These are phyloP conservation scores for Pollimyrus isidori DNA, from an alignment of 2,113 vertebrate species.

Conservation along the genomic window DNA sequence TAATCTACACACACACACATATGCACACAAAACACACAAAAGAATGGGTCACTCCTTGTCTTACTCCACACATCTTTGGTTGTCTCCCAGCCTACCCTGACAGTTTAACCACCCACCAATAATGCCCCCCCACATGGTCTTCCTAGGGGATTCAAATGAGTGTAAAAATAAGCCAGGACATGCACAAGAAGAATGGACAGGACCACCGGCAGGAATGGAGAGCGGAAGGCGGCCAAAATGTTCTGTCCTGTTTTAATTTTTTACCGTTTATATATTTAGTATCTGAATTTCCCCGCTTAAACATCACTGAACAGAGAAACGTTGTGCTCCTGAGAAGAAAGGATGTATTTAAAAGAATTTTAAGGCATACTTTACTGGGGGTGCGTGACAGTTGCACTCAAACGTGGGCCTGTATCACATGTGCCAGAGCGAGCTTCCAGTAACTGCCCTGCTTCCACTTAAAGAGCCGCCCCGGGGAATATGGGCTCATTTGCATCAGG, in stretches of 20 bases:
- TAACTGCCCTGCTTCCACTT: conserved; percentile 44
- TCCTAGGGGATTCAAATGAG: conserved; percentile 18
- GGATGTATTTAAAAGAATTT: background rate
- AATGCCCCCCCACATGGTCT: conserved; percentile 20
- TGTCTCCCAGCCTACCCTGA: background rate
- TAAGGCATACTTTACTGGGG: background rate
- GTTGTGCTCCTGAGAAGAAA: background rate
- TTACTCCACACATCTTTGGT: background rate
- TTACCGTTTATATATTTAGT: background rate
- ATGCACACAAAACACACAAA: conserved; percentile 41
- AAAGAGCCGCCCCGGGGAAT: conserved; percentile 28
- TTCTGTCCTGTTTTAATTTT: background rate
- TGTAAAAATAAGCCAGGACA: conserved; percentile 22
- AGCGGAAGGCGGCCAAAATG: background rate
- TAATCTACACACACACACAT: background rate
- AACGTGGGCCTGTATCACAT: conserved; percentile 40
- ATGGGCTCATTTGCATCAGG: conserved; percentile 19
- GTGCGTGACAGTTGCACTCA: conserved; percentile 26
- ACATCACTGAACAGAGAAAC: background rate
- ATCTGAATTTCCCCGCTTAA: background rate
- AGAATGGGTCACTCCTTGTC: conserved; percentile 17
- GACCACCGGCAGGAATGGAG: conserved; percentile 6
- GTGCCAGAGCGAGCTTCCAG: conserved; percentile 30
- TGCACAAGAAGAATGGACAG: background rate
- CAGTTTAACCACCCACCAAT: conserved; percentile 8